phyloP scores from a whole-genome alignment of 2,888 invertebrate species.

The Cylindroiulus punctatus region DNA sequence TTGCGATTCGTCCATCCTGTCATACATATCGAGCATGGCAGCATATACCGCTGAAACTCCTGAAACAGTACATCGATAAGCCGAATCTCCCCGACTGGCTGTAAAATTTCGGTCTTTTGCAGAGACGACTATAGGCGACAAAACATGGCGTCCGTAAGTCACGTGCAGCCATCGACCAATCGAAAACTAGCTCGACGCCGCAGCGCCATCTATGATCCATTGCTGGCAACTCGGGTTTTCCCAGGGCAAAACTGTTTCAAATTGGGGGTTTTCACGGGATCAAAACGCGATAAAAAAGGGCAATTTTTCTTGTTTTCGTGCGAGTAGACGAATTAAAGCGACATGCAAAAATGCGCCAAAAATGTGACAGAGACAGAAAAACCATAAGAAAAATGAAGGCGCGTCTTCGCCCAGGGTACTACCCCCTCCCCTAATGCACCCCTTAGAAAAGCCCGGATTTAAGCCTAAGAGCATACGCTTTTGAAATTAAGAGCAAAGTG shows the following conservation, averaged over 20 bases:
- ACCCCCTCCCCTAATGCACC: not conserved
- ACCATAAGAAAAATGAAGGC: not conserved
- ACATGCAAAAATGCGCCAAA: not conserved
- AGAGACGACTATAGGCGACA: too few species aligned
- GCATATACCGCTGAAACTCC: too few species aligned
- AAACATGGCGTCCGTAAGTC: too few species aligned
- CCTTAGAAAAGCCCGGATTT: not conserved
- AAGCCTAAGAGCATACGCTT: not conserved
- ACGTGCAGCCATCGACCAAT: too few species aligned
- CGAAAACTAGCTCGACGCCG: too few species aligned
- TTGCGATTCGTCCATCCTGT: too few species aligned
- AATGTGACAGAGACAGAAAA: not conserved
- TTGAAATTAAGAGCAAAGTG: constrained; percentile 32
- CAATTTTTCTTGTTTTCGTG: not conserved
- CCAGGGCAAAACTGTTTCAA: too few species aligned
- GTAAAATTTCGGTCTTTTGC: too few species aligned
- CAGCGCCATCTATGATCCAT: not conserved
- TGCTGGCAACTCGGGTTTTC: not conserved
- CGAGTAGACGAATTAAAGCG: not conserved
- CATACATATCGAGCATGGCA: too few species aligned
- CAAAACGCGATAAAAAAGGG: not conserved
- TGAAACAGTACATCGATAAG: too few species aligned
- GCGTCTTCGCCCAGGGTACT: not conserved
- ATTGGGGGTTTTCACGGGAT: not conserved
- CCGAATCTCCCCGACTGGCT: too few species aligned